These are phyloP conservation scores for Chymomyza procnemis DNA, from an alignment of 2,888 invertebrate species.

Conservation along the genomic window DNA sequence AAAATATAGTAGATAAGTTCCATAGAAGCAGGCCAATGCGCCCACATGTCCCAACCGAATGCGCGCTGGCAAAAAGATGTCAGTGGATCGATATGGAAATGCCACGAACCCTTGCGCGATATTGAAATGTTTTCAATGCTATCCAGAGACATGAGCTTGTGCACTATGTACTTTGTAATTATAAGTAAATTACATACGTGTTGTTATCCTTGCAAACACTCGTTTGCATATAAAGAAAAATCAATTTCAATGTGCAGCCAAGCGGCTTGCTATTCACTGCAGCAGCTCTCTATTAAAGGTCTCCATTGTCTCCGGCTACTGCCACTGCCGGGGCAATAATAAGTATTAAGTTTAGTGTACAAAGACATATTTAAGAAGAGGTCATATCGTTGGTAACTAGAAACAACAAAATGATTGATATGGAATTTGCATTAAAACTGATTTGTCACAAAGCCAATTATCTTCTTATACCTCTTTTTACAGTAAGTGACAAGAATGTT, in stretches of 20 bases:
- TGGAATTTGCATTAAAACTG: no score
- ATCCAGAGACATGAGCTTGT: conserved; percentile 25
- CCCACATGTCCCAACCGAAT: not conserved
- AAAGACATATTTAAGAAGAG: not conserved
- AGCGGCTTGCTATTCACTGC: not conserved
- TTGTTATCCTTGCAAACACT: conserved; percentile 46
- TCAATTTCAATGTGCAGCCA: conserved; percentile 46
- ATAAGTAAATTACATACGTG: conserved; percentile 41
- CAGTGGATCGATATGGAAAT: conserved; percentile 63
- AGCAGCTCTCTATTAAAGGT: not conserved
- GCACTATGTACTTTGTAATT: conserved; percentile 55
- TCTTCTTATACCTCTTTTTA: no score
- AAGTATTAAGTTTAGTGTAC: not conserved
- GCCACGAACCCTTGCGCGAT: conserved; percentile 56
- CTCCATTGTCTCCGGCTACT: not conserved
- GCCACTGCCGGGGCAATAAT: no score
- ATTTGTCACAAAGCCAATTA: no score
- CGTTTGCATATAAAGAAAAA: conserved; percentile 28
- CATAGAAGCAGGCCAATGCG: not conserved
- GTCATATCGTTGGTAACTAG: no score
- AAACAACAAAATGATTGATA: no score
- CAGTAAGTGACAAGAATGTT: no score
- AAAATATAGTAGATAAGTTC: not conserved
- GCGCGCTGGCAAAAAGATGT: conserved; percentile 9
- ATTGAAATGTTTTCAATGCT: conserved; percentile 54